phyloP scores from a whole-genome alignment of 2,888 invertebrate species.

The Diogma glabrata region DNA sequence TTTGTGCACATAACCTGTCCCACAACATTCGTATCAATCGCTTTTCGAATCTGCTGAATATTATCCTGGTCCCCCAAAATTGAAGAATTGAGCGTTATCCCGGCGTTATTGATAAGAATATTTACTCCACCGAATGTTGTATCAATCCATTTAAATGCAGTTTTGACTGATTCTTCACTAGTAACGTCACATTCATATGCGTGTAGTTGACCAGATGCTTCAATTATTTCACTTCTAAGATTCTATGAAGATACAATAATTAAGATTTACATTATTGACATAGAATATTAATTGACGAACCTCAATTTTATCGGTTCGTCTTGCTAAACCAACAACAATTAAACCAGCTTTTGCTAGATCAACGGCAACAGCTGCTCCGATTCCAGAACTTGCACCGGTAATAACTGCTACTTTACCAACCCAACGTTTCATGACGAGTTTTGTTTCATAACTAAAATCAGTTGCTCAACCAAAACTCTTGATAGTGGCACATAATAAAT shows the following conservation, averaged over 20 bases:
- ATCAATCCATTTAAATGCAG: conserved; percentile 42
- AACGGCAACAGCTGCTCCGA: conserved; percentile 41
- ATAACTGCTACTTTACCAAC: conserved; percentile 47
- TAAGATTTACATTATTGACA: no score
- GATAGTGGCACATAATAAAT: no score
- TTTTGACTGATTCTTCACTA: conserved; percentile 40
- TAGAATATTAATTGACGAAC: no score
- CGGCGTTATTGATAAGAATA: conserved; percentile 47
- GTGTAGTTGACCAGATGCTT: conserved; percentile 24
- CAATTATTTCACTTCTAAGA: conserved; percentile 22
- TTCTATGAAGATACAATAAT: no score
- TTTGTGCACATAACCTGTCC: conserved; percentile 36
- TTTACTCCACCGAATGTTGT: conserved; percentile 40
- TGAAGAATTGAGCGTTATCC: conserved; percentile 18
- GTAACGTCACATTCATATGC: conserved; percentile 38
- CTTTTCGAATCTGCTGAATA: conserved; percentile 26
- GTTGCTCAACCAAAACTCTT: no score
- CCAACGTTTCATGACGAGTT: conserved; percentile 43
- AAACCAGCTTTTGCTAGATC: conserved; percentile 40
- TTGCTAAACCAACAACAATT: conserved; percentile 42
- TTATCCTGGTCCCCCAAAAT: conserved; percentile 19
- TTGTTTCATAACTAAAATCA: no score
- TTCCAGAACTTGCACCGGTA: conserved; percentile 52
- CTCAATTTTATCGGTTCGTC: conserved; percentile 38
- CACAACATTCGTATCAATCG: conserved; percentile 37